Evolutionary conservation across 2,113 vertebrate species (phyloP).

Genomic region (Opisthocomus hoazin): DNA sequence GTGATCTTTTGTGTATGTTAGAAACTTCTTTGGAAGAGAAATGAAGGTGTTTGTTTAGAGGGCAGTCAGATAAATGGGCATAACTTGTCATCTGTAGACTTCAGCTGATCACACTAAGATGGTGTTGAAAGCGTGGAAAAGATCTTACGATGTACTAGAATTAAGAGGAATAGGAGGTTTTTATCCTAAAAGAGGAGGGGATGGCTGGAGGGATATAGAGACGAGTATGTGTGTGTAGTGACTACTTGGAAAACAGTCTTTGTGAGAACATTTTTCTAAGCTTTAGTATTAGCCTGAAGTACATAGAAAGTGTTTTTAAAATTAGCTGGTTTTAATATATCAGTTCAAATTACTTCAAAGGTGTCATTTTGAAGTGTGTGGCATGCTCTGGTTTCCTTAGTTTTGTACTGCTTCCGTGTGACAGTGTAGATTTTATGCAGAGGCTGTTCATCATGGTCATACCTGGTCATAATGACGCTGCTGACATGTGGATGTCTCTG

Average conservation of each 20-base stretch:
- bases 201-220: neutral
- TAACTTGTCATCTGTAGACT: neutral
- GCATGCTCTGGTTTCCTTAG: neutral
- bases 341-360: neutral
- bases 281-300: neutral
- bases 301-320: neutral
- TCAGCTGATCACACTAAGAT: neutral
- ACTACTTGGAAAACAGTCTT: neutral
- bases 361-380: neutral
- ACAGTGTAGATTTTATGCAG: neutral
- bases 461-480: neutral
- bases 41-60: neutral
- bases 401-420: neutral
- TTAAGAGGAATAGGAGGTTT: neutral
- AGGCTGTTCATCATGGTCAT: neutral
- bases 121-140: neutral
- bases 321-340: neutral
- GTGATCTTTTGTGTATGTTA: neutral
- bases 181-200: neutral
- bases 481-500: neutral
- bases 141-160: neutral
- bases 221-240: neutral
- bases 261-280: neutral
- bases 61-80: neutral
- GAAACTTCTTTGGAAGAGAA: neutral